Percentiles rank a stretch among this genome's conserved stretches.
phyloP scores from a whole-genome alignment of 2,888 invertebrate species.

The Girardia tigrina region DNA sequence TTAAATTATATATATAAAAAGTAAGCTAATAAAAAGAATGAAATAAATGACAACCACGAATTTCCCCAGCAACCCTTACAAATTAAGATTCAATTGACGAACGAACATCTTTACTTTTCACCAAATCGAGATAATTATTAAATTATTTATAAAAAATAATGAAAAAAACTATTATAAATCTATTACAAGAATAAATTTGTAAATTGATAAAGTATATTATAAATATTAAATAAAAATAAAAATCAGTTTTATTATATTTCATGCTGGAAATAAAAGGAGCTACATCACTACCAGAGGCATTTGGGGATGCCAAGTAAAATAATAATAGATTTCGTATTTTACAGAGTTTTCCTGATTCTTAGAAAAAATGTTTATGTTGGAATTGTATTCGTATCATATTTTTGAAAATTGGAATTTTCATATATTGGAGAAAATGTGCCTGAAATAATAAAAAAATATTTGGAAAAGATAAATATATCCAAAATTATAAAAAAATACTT shows the following conservation, averaged over 20 bases:
- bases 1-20: no score
- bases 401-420: constrained; percentile 13
- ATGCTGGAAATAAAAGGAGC: constrained; percentile 9
- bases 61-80: no score
- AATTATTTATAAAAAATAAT: no score
- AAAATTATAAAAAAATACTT: background rate
- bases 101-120: no score
- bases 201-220: no score
- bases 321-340: background rate
- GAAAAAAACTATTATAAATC: no score
- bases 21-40: no score
- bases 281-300: constrained; percentile 6
- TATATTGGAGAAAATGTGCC: constrained; percentile 7
- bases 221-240: background rate
- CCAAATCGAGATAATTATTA: no score
- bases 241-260: background rate
- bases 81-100: no score
- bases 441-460: background rate
- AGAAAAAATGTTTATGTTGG: background rate
- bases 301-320: background rate
- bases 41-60: no score
- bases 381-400: background rate
- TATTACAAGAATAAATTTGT: no score
- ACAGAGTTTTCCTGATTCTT: background rate
- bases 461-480: background rate